phyloP scores from a whole-genome alignment of 2,888 invertebrate genomes.

The Epinotia demarniana region DNA sequence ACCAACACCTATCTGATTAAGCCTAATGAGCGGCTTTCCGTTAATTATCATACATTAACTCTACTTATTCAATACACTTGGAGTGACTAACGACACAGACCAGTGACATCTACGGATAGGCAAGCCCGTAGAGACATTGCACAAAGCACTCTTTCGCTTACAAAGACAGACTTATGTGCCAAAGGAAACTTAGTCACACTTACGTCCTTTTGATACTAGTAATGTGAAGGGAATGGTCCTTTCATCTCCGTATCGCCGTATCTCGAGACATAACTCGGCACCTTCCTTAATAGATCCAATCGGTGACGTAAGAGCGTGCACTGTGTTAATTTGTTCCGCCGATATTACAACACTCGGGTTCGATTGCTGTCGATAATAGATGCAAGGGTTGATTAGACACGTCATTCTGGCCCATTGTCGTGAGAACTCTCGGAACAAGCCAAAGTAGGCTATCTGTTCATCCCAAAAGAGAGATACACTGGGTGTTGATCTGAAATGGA shows the following conservation, averaged over 20 bases:
- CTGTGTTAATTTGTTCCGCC: conserved; percentile 45
- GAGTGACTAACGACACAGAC: conserved; percentile 6
- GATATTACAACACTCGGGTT: conserved; percentile 43
- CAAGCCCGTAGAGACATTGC: not conserved
- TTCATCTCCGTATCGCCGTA: conserved; percentile 36
- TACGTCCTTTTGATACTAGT: not conserved
- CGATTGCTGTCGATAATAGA: conserved; percentile 34
- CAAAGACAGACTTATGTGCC: not conserved
- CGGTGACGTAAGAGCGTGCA: conserved; percentile 34
- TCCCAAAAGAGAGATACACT: no score
- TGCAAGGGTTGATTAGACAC: conserved; percentile 2
- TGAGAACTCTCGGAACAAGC: not conserved
- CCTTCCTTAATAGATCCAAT: conserved; percentile 45
- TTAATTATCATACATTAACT: not conserved
- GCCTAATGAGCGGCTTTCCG: not conserved
- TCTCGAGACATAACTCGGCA: conserved; percentile 41
- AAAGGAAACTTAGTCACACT: not conserved
- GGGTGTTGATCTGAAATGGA: no score
- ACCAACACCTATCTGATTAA: not conserved
- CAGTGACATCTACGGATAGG: conserved; percentile 14
- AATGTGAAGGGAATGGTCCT: conserved; percentile 14
- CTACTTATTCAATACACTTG: not conserved
- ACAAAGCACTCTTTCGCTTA: not conserved
- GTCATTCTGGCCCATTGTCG: not conserved
- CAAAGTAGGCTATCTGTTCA: no score